Percentiles rank a stretch among this genome's conserved stretches.
These are phyloP conservation scores for Ladona fulva DNA, from an alignment of 1,140 invertebrate genomes.

Conservation along the genomic window DNA sequence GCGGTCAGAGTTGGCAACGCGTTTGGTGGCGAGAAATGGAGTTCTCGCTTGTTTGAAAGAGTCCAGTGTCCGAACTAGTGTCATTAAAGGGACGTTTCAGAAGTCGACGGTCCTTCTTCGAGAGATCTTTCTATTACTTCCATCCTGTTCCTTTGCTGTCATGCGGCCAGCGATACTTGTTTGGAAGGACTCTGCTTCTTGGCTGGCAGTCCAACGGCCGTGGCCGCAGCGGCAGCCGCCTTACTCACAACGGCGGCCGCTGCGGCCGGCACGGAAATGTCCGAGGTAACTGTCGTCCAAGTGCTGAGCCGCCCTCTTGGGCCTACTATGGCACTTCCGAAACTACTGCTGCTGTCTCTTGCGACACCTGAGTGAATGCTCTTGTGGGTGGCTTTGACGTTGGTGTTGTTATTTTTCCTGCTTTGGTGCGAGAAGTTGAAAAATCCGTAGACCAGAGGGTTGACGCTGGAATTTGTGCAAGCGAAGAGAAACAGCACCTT, in stretches of 20 bases:
- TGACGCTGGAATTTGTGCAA: slow-evolving; percentile 47
- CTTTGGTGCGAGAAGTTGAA: slow-evolving; percentile 20
- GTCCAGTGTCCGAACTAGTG: too few relatives aligned
- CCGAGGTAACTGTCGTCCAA: not conserved
- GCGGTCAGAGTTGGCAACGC: too few relatives aligned
- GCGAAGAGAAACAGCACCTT: slow-evolving; percentile 48
- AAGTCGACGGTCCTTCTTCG: too few relatives aligned
- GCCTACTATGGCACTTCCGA: not conserved
- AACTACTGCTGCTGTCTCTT: not conserved
- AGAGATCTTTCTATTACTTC: too few relatives aligned
- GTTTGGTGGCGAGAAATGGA: too few relatives aligned
- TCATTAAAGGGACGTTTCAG: too few relatives aligned
- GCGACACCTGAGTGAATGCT: not conserved
- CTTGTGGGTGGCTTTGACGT: not conserved
- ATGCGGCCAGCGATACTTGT: too few relatives aligned
- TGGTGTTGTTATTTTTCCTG: not conserved
- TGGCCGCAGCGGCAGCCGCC: not conserved
- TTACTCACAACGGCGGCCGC: not conserved
- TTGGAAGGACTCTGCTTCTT: too few relatives aligned
- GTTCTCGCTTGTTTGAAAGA: too few relatives aligned
- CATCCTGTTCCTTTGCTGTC: too few relatives aligned
- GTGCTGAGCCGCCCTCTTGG: not conserved
- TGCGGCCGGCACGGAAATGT: not conserved
- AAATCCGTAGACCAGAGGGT: slow-evolving; percentile 37
- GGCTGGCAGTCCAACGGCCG: not conserved